Evolutionary conservation across 2,113 vertebrate species (phyloP).

Genomic region (Ptilorrhoa leucosticta): DNA sequence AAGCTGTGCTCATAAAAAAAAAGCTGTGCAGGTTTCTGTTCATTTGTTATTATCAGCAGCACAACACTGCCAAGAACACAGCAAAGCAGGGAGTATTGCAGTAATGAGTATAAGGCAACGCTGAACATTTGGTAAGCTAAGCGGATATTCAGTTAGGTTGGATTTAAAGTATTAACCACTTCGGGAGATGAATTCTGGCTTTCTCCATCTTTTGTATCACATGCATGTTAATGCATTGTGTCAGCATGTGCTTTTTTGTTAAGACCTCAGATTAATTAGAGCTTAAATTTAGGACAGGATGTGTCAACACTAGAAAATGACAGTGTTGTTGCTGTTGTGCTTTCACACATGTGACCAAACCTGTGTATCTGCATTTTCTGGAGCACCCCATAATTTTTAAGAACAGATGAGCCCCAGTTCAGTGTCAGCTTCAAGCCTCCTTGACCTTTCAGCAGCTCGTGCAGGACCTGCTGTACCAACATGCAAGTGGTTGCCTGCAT

Average conservation of each 20-base stretch:
- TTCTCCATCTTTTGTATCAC: neutral
- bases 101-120: neutral
- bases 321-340: neutral
- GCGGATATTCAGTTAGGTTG: neutral
- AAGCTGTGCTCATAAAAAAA: neutral
- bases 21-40: neutral
- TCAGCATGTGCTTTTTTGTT: neutral
- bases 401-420: neutral
- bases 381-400: neutral
- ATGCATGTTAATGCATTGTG: neutral
- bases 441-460: neutral
- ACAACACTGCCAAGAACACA: neutral
- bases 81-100: neutral
- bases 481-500: neutral
- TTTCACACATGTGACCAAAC: neutral
- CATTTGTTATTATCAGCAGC: neutral
- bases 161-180: constrained; percentile 4
- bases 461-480: neutral
- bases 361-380: neutral
- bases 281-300: neutral
- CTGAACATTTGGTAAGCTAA: constrained; percentile 15
- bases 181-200: neutral
- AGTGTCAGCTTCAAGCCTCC: neutral
- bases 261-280: neutral
- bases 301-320: neutral